Conservation (phyloP, 2,888 invertebrate genomes). For the Platynereis dumerilii region DNA sequence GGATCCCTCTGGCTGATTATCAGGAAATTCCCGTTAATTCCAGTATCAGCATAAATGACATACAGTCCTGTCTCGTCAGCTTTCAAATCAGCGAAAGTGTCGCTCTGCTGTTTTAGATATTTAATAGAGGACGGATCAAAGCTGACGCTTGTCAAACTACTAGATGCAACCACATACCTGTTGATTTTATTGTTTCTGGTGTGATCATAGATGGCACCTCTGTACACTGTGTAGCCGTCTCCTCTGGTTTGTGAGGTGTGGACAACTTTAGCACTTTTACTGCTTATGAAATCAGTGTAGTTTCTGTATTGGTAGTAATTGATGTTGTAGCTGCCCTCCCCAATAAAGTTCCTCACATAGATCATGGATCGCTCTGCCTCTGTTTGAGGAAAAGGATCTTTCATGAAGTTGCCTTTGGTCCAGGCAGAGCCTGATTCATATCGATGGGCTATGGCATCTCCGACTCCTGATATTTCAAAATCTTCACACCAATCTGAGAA, state of each 20-base stretch:
- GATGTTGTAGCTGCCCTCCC: no score
- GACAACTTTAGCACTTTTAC: no score
- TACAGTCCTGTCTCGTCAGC: conserved; percentile 12
- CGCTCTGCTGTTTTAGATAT: neutral
- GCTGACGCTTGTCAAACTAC: no score
- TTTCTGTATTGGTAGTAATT: no score
- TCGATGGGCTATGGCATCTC: neutral
- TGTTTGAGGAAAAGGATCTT: neutral
- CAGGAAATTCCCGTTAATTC: conserved; percentile 1
- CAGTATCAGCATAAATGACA: neutral
- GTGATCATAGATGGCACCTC: neutral
- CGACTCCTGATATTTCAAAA: neutral
- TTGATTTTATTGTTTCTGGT: neutral
- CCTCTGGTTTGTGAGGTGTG: neutral
- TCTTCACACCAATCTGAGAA: neutral
- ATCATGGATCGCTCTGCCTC: neutral
- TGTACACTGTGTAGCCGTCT: neutral
- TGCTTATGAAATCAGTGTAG: no score
- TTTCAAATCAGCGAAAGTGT: conserved; percentile 1
- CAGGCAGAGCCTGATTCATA: neutral
- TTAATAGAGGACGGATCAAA: neutral
- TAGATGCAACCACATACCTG: no score
- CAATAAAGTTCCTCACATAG: neutral
- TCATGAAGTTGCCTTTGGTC: neutral
- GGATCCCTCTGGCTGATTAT: conserved; percentile 5